Evolutionary conservation across 2,888 invertebrate genomes (phyloP).

Genomic region (Cyclophora punctaria): DNA sequence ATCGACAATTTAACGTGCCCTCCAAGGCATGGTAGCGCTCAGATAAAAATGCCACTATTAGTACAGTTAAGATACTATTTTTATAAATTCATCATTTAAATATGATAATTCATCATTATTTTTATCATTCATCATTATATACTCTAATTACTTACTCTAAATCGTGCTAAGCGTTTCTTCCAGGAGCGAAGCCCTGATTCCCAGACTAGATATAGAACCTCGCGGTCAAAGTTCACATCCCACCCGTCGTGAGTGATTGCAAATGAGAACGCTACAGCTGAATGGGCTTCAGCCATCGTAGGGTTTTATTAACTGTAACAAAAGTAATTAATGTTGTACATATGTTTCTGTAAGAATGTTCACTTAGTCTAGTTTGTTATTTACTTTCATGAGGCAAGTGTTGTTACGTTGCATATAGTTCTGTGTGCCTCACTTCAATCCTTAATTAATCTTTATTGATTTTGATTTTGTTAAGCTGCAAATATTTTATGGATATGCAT

Average conservation of each 20-base stretch:
- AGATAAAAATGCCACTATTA: too few species aligned
- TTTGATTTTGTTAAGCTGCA: too few species aligned
- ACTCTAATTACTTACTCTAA: conserved; percentile 80
- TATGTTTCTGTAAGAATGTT: background rate
- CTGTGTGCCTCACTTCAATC: background rate
- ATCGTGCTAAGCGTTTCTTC: conserved; percentile 93
- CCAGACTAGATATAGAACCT: conserved; percentile 96
- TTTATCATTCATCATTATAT: too few species aligned
- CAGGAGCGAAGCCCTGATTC: conserved; percentile 95
- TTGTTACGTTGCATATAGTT: background rate
- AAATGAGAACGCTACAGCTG: conserved; percentile 98
- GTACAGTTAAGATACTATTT: too few species aligned
- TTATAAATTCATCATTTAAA: too few species aligned
- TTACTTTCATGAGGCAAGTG: background rate
- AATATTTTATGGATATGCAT: too few species aligned
- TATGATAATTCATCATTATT: too few species aligned
- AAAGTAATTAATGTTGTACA: background rate
- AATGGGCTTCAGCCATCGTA: conserved; percentile 97
- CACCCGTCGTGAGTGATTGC: conserved; percentile 98
- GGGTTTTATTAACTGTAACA: conserved; percentile 15
- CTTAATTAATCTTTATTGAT: background rate
- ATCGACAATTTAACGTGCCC: too few species aligned
- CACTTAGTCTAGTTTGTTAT: background rate
- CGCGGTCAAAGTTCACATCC: conserved; percentile 97
- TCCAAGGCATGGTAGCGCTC: too few species aligned